Evolutionary conservation across 1,140 invertebrate species (phyloP), one percentile per base, ranked within the genome.

Genomic region (Penaeus indicus): DNA sequence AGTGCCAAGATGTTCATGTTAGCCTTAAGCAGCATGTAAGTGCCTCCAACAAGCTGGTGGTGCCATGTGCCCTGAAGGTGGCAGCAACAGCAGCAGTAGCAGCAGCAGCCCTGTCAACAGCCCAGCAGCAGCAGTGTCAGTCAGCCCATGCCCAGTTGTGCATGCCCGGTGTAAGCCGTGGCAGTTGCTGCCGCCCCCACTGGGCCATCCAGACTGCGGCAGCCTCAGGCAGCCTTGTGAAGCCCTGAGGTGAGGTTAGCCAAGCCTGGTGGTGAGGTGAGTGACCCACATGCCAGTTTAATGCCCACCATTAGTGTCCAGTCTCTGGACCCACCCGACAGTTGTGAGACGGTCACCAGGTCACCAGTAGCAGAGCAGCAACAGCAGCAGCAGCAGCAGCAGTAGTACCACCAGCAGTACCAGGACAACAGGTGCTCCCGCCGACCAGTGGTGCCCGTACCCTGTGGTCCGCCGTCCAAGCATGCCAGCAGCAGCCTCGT

Each of bases 201-300:
- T 67, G 82, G 82, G 64, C 62, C 64, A 84, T 67, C 64, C 82
- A 84, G 82, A 84, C 63, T 38, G 82, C 69, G 82, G 62, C 82
- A 67, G 82, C 82, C 82, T 84, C 82, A 84, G 62, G 82, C 64
- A 84, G 82, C 82, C 82, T 84, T 84, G 82, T 79, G 84, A 86
- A 86, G 84, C 84, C 84, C 75, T 86, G 72, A 63, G 84, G 84
- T 86, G 84, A 86, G 84, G 69, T 86, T 85, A 86, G 84, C 84
- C 84, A 86, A 86, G 84, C 84, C 84, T 86, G 84, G 84, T 86
- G 84, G 84, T 86, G 84, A 86, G 84, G 84, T 86, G 84, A 86
- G 75, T 86, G 84, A 79, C 84, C 84, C 84, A 86, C 84, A 86
- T 86, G 84, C 84, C 84, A 86, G 84, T 86, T 86, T 79, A 86